A percentile compares a stretch with the other conserved stretches of the same genome.
phyloP scores from a whole-genome alignment of 1,140 invertebrate genomes.

The Liolophura sinensis region DNA sequence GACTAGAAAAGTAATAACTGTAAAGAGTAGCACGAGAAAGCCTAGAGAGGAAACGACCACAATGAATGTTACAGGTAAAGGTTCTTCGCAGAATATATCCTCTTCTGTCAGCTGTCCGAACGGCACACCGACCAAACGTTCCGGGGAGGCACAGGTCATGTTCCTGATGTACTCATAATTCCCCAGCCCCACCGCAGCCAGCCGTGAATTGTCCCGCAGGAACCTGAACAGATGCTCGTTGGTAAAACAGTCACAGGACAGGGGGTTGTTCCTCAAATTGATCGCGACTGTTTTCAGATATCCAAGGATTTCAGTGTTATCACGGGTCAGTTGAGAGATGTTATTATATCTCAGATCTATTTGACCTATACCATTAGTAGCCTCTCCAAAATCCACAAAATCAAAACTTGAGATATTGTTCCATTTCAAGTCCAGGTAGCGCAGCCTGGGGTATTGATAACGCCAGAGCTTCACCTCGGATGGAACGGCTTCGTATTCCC shows the following conservation, averaged over 20 bases:
- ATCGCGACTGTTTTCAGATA: slow-evolving; percentile 18
- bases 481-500: slow-evolving; percentile 13
- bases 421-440: slow-evolving; percentile 28
- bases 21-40: slow-evolving; percentile 18
- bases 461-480: slow-evolving; percentile 24
- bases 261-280: slow-evolving; percentile 28
- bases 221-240: no score
- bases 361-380: slow-evolving; percentile 6
- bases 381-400: slow-evolving; percentile 8
- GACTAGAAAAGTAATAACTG: slow-evolving; percentile 23
- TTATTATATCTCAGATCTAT: slow-evolving; percentile 31
- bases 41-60: slow-evolving; percentile 26
- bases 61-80: slow-evolving; percentile 5
- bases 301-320: slow-evolving; percentile 20
- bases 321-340: slow-evolving; percentile 17
- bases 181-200: no score
- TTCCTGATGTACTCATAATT: slow-evolving; percentile 28
- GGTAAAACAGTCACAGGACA: slow-evolving; percentile 26
- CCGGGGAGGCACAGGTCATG: slow-evolving; percentile 22
- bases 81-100: slow-evolving; percentile 16
- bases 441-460: slow-evolving; percentile 25
- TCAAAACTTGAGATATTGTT: slow-evolving; percentile 22
- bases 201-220: no score
- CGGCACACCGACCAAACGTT: slow-evolving; percentile 13
- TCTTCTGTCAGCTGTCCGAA: slow-evolving; percentile 12